Base-by-base conservation (phyloP, 2,113 vertebrate species). In the Odontesthes bonariensis region DNA sequence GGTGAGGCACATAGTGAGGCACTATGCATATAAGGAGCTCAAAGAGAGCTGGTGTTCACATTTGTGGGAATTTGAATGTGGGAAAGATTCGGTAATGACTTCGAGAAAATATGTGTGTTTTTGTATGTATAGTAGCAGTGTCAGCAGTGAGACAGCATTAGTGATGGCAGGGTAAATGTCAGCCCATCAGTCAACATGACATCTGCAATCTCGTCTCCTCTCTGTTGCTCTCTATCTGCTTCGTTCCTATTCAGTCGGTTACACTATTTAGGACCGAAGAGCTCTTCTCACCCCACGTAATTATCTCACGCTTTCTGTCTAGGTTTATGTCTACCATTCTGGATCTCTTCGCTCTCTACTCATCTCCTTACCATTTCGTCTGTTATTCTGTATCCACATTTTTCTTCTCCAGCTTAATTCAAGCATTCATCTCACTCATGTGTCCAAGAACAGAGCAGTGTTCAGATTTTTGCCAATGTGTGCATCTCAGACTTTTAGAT, bases 121-220 rank as follows among this genome's bases (percentile, higher is more conserved):
- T 17, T 62, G 63, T 0, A 3, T 33, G 40, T 66, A 78, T 62
- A 78, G 70, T 76, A 58, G 76, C 85, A 51, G 69, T 55, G 77
- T 88, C 86, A 87, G 84, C 86, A 86, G 47, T 65, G 31, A 62
- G 72, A 71, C 38, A 55, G 71, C 77, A 65, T 80, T 77, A 85
- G 74, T 10, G 13, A 69, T 56, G 55, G 53, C 67, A 60, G 23
- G 20, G 42, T 47, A 69, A 84, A 82, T 73, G 85, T 84, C 83
- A 61, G 70, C 56, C 69, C 82, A 88, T 91, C 82, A 32, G 16
- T 91, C 88, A 90, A 84, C 52, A 70, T 85, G 87, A 86, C 88
- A 73, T 57, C 58, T 69, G 61, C 72, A 81, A 82, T 86, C 77
- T 86, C 71, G 64, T 44, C 73, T 82, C 51, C 64, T 52, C 42